Conservation (phyloP, 1,140 invertebrate species). For the Rhyzopertha dominica region DNA sequence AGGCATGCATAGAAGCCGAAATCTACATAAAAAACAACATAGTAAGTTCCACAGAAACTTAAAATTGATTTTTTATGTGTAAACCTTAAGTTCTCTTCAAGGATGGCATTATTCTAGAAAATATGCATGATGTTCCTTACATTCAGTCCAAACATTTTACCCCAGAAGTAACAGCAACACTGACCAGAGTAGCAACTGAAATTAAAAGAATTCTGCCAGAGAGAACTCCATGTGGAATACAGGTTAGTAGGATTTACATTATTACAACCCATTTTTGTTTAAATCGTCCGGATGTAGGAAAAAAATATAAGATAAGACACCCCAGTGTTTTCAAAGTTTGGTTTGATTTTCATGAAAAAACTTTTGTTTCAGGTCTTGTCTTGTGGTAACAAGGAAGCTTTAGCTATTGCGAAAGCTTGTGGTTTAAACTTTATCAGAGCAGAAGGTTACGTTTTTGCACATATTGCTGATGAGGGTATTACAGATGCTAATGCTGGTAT, state of each 20-base stretch:
- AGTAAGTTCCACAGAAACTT: slow-evolving; percentile 46
- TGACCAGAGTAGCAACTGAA: slow-evolving; percentile 59
- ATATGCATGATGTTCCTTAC: slow-evolving; percentile 85
- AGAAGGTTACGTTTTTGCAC: slow-evolving; percentile 77
- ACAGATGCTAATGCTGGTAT: slow-evolving; percentile 72
- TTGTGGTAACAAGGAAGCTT: slow-evolving; percentile 68
- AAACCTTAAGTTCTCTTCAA: slow-evolving; percentile 40
- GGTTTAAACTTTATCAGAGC: slow-evolving; percentile 72
- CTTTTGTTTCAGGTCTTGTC: slow-evolving; percentile 59
- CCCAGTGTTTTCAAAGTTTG: too few relatives aligned
- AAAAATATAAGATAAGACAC: too few relatives aligned
- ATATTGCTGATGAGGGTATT: slow-evolving; percentile 78
- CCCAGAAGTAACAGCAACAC: slow-evolving; percentile 65
- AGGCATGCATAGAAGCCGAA: slow-evolving; percentile 55
- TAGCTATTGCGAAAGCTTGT: slow-evolving; percentile 70
- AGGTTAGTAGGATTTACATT: slow-evolving; percentile 45
- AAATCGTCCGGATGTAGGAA: too few relatives aligned
- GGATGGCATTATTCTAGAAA: slow-evolving; percentile 77
- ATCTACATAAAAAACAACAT: slow-evolving; percentile 54
- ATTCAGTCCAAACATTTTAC: slow-evolving; percentile 52
- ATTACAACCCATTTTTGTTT: too few relatives aligned
- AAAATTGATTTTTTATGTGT: slow-evolving; percentile 6
- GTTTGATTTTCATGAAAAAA: too few relatives aligned
- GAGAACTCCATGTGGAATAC: slow-evolving; percentile 56
- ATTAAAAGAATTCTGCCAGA: slow-evolving; percentile 49